Evolutionary conservation across 1,140 invertebrate species (phyloP).

Genomic region (Oedothorax gibbosus): DNA sequence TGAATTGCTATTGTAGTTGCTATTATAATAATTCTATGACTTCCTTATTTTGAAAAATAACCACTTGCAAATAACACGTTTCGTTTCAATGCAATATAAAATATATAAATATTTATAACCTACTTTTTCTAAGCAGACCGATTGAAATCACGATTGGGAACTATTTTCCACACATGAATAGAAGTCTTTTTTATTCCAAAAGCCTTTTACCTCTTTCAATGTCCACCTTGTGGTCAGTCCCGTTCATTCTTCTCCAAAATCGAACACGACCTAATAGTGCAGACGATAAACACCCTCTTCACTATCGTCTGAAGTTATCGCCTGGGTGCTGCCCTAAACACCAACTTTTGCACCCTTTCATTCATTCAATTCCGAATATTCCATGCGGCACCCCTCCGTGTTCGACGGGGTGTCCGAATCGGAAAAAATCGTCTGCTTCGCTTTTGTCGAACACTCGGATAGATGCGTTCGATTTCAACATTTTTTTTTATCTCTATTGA

Average conservation of each 20-base stretch:
- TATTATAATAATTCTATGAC: no score
- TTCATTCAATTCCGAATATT: conserved; percentile 14
- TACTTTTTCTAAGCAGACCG: no score
- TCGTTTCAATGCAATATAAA: no score
- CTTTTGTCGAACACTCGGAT: conserved; percentile 15
- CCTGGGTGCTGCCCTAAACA: conserved; percentile 21
- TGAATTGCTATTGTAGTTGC: no score
- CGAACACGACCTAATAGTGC: conserved; percentile 7
- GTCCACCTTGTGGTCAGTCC: conserved; percentile 1
- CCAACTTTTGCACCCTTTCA: conserved; percentile 29
- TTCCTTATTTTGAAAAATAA: no score
- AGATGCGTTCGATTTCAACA: background rate
- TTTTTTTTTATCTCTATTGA: background rate
- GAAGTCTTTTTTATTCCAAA: no score
- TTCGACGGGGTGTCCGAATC: conserved; percentile 7
- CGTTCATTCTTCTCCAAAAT: background rate
- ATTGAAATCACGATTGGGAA: no score
- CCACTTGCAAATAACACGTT: no score
- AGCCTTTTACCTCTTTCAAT: no score
- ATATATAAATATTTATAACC: no score
- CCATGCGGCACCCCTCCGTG: background rate
- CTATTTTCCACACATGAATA: no score
- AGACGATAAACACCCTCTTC: conserved; percentile 36
- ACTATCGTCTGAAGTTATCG: conserved; percentile 16
- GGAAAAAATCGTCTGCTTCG: conserved; percentile 28